Percentiles rank a stretch among this genome's conserved stretches.
These are phyloP conservation scores for Caenorhabditis afra DNA, from an alignment of 2,888 invertebrate species.

Conservation along the genomic window DNA sequence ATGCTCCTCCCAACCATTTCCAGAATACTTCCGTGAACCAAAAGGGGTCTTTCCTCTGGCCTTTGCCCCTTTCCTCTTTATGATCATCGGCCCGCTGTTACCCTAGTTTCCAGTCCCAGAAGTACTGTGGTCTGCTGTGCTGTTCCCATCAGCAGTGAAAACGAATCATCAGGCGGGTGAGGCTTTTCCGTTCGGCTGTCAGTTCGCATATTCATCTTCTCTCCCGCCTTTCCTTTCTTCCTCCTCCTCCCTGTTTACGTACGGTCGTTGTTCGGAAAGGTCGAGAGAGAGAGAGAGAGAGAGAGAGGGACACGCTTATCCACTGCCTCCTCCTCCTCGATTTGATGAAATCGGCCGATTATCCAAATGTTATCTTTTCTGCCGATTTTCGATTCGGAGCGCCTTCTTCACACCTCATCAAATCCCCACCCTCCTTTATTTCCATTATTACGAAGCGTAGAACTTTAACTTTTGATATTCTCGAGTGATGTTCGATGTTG, in stretches of 20 bases:
- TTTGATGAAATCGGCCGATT: conserved; percentile 34
- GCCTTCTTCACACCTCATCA: conserved; percentile 37
- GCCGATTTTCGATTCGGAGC: background rate
- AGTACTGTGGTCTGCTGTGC: too few species aligned
- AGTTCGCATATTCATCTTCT: conserved; percentile 5
- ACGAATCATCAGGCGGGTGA: background rate
- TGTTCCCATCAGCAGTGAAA: background rate
- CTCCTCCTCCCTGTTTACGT: conserved; percentile 27
- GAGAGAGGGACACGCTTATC: conserved; percentile 43
- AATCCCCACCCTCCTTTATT: background rate
- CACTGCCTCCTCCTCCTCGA: background rate
- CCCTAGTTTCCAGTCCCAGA: too few species aligned
- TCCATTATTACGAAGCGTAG: background rate
- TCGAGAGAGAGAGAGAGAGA: conserved; percentile 8
- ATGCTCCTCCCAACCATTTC: too few species aligned
- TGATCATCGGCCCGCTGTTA: too few species aligned
- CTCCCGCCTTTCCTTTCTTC: too few species aligned
- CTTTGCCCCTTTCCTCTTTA: too few species aligned
- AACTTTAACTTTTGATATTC: background rate
- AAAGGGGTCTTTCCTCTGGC: too few species aligned
- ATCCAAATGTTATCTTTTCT: conserved; percentile 57
- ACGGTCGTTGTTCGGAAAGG: conserved; percentile 13
- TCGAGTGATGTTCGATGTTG: too few species aligned
- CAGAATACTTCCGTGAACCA: too few species aligned
- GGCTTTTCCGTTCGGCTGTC: conserved; percentile 33